Conservation (phyloP, 2,888 invertebrate species). For the Linnaemya tessellans region DNA sequence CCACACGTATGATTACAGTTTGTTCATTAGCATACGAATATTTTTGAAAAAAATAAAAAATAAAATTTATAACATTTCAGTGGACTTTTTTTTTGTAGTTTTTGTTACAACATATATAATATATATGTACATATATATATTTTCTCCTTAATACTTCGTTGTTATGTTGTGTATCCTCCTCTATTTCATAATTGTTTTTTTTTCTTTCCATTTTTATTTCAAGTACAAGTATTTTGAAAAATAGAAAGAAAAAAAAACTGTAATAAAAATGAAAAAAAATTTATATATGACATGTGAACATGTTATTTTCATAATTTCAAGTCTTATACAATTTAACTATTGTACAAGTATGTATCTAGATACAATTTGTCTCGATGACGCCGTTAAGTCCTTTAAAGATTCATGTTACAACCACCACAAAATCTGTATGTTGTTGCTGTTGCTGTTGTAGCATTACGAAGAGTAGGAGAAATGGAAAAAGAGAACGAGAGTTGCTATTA, state of each 20-base stretch:
- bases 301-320: slow-evolving; percentile 64
- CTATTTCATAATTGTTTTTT: slow-evolving; percentile 5
- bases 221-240: slow-evolving; percentile 27
- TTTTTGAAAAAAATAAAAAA: background rate
- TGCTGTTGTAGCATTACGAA: background rate
- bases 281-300: slow-evolving; percentile 54
- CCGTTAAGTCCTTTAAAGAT: slow-evolving; percentile 61
- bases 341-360: slow-evolving; percentile 20
- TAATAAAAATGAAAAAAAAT: slow-evolving; percentile 12
- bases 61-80: slow-evolving; percentile 18
- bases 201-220: slow-evolving; percentile 16
- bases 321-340: slow-evolving; percentile 44
- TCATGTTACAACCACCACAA: slow-evolving; percentile 39
- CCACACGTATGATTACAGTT: background rate
- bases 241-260: background rate
- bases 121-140: too few relatives aligned
- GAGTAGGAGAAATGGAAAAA: background rate
- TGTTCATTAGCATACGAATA: slow-evolving; percentile 24
- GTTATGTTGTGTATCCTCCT: background rate
- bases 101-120: slow-evolving; percentile 13
- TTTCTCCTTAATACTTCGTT: background rate
- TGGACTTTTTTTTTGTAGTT: background rate
- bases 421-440: background rate
- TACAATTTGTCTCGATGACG: slow-evolving; percentile 47
- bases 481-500: slow-evolving; percentile 26